A percentile compares a stretch with the other conserved stretches of the same genome.
Evolutionary conservation across 2,113 vertebrate species (phyloP).

Genomic region (Rhegmatorhina hoffmannsi): DNA sequence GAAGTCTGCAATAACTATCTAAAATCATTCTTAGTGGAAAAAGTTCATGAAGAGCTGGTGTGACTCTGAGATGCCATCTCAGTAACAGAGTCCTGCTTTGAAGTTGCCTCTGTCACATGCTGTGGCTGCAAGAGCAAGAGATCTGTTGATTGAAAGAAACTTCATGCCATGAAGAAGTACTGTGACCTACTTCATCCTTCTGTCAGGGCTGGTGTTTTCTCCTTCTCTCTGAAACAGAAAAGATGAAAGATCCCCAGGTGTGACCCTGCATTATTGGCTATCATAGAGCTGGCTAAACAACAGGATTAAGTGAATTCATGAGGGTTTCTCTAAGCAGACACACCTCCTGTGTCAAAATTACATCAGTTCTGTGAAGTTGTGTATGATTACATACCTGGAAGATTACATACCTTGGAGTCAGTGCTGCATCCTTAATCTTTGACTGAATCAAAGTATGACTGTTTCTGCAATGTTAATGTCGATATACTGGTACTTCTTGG

Average conservation of each 20-base stretch:
- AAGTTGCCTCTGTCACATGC: not conserved
- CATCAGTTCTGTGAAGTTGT: not conserved
- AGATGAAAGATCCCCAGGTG: conserved; percentile 15
- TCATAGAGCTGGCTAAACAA: not conserved
- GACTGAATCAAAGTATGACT: not conserved
- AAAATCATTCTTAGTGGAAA: not conserved
- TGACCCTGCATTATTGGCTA: not conserved
- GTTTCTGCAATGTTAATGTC: not conserved
- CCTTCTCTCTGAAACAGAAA: not conserved
- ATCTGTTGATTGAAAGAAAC: not conserved
- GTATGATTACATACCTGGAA: not conserved
- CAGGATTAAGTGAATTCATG: not conserved
- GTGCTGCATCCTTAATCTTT: not conserved
- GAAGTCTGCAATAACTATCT: not conserved
- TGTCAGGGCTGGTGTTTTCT: not conserved
- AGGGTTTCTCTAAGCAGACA: not conserved
- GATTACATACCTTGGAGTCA: not conserved
- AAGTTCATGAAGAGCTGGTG: not conserved
- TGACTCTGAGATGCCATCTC: not conserved
- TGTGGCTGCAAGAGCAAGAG: not conserved
- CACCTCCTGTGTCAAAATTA: not conserved
- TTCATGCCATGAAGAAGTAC: not conserved
- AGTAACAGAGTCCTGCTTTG: not conserved
- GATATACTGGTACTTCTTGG: not conserved
- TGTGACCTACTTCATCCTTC: not conserved